Evolutionary conservation across 2,113 vertebrate species (phyloP), one percentile per base, ranked within the genome.

Genomic region (Upupa epops): DNA sequence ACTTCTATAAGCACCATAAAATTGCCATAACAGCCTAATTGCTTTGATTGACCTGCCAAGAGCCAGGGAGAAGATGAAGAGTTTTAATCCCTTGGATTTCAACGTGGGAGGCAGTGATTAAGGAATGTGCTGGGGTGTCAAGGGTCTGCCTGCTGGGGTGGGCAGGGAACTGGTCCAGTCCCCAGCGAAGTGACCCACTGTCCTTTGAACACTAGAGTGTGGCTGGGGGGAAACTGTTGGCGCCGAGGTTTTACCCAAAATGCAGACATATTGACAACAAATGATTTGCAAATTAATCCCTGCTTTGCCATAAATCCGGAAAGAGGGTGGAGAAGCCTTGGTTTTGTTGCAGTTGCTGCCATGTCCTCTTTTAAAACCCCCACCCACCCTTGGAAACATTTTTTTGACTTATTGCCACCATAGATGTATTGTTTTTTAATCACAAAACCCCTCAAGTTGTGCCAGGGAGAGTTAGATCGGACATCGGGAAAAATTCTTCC

Each of bases 1-100:
- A 90, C 86, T 94, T 96, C 88, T 73, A 64, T 94, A 95, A 95
- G 92, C 71, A 70, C 89, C 81, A 87, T 94, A 96, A 94, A 96
- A 95, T 96, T 92, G 74, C 86, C 93, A 93, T 80, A 90, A 85
- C 84, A 79, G 82, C 78, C 92, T 94, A 89, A 95, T 94, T 94
- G 94, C 86, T 82, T 70, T 88, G 56, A 77, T 86, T 20, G 29
- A 40, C 66, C 89, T 76, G 90, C 93, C 93, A 95, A 48, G 77
- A 93, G 84, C 71, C 90, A 77, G 85, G 2, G 59, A 84, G 83
- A 37, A 66, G 81, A 79, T 17, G 77, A 37, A 32, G 66, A 21
- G 59, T 4, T 68, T 14, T 87, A 95, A 94, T 95, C 84, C 83
- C 37, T 59, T 1, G 32, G 51, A 81, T 90, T 79, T 76, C 26